These are phyloP conservation scores for Tragopan temminckii DNA, from an alignment of 2,797 vertebrate species.

Conservation along the genomic window DNA sequence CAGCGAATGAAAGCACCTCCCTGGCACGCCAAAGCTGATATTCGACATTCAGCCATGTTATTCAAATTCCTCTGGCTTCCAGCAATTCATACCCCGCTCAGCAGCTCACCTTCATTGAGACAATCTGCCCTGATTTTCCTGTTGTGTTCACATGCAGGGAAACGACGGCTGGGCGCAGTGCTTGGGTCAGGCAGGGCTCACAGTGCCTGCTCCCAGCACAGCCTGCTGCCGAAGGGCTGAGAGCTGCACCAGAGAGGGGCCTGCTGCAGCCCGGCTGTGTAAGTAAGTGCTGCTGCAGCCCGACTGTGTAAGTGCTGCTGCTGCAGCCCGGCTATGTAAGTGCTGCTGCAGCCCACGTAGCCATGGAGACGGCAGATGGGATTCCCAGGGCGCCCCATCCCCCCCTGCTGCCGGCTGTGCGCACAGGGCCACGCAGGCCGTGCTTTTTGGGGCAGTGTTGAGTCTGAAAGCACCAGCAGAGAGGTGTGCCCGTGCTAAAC, in stretches of 20 bases:
- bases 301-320: neutral
- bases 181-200: neutral
- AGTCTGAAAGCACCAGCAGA: neutral
- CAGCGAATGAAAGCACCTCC: neutral
- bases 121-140: fast-evolving
- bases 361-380: constrained; percentile 55
- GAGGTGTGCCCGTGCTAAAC: fast-evolving
- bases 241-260: neutral
- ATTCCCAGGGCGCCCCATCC: constrained; percentile 25
- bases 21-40: neutral
- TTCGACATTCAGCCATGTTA: neutral
- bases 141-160: neutral
- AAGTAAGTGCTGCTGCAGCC: neutral
- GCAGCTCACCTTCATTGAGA: neutral
- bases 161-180: neutral
- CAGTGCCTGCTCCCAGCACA: neutral
- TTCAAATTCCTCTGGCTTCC: neutral
- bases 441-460: neutral
- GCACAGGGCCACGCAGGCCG: neutral
- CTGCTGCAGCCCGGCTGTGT: too few relatives aligned
- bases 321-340: too few relatives aligned
- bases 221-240: neutral
- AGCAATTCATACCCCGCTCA: fast-evolving
- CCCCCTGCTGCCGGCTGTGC: neutral
- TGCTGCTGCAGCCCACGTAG: neutral